A percentile compares a stretch with the other conserved stretches of the same genome.
Evolutionary conservation across 2,113 vertebrate species (phyloP).

Genomic region (Ictidomys tridecemlineatus): DNA sequence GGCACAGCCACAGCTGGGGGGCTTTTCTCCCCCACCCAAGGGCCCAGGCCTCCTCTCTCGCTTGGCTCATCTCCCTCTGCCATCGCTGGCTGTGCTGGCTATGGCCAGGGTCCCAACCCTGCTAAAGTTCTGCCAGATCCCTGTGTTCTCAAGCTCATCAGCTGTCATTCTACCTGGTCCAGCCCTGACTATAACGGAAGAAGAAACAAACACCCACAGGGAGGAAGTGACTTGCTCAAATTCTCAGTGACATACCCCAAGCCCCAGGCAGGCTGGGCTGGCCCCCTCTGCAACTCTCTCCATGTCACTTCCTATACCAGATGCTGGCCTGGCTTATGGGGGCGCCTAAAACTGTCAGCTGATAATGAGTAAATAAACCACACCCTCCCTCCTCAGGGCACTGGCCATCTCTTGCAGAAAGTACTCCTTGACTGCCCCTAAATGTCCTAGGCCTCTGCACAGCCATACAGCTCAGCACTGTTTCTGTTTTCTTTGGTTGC

Average conservation of each 20-base stretch:
- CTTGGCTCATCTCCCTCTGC: background rate
- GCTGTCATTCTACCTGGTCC: background rate
- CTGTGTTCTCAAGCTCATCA: background rate
- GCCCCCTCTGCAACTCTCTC: background rate
- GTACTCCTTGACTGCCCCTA: background rate
- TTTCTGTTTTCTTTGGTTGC: background rate
- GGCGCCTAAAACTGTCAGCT: background rate
- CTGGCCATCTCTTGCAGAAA: slow-evolving; percentile 1
- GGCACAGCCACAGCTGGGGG: background rate
- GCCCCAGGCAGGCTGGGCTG: background rate
- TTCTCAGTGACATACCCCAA: background rate
- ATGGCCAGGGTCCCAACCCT: background rate
- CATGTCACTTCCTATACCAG: slow-evolving; percentile 12
- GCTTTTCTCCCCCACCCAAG: background rate
- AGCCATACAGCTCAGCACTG: background rate
- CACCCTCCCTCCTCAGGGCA: background rate
- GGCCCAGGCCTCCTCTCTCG: background rate
- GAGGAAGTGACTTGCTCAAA: slow-evolving; percentile 79
- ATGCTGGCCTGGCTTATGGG: background rate
- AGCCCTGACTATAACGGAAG: background rate
- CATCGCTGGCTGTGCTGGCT: background rate
- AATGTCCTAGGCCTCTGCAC: background rate
- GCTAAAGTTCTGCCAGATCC: background rate
- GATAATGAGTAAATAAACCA: slow-evolving; percentile 12
- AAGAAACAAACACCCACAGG: slow-evolving; percentile 64